A percentile compares a stretch with the other conserved stretches of the same genome.
phyloP scores from a whole-genome alignment of 2,888 invertebrate species.

The Agrilus biguttatus region DNA sequence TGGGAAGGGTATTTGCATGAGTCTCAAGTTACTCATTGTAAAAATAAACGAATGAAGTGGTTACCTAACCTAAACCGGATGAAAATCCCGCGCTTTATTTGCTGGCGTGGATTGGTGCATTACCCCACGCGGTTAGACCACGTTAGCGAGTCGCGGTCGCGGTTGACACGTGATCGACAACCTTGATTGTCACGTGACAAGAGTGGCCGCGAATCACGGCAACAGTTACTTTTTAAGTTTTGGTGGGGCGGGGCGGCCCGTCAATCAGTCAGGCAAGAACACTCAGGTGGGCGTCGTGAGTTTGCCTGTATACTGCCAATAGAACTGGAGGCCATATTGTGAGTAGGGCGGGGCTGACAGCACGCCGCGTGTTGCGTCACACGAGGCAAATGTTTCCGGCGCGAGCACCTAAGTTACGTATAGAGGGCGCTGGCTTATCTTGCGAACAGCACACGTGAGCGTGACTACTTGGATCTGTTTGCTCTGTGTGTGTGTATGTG shows the following conservation, averaged over 20 bases:
- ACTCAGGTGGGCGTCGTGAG: slow-evolving; percentile 30
- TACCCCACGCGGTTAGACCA: slow-evolving; percentile 1
- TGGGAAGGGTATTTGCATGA: too few relatives aligned
- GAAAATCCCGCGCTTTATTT: too few relatives aligned
- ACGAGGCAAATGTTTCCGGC: slow-evolving; percentile 8
- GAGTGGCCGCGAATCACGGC: slow-evolving; percentile 19
- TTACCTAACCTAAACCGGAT: too few relatives aligned
- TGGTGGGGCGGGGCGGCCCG: slow-evolving; percentile 20
- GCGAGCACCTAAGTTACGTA: not conserved
- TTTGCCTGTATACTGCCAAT: slow-evolving; percentile 38
- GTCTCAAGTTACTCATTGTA: too few relatives aligned
- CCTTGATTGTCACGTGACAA: slow-evolving; percentile 18
- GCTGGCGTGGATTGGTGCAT: too few relatives aligned
- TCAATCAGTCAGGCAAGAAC: slow-evolving; percentile 26
- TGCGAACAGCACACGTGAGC: too few relatives aligned
- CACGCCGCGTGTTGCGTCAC: slow-evolving; percentile 20
- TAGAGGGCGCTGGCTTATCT: not conserved
- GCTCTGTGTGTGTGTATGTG: too few relatives aligned
- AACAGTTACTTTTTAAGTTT: slow-evolving; percentile 22
- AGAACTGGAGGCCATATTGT: slow-evolving; percentile 50
- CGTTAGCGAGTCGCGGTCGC: slow-evolving; percentile 16
- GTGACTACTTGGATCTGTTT: too few relatives aligned
- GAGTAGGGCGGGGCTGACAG: slow-evolving; percentile 40
- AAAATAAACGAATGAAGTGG: too few relatives aligned
- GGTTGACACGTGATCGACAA: slow-evolving; percentile 15